Evolutionary conservation across 2,113 vertebrate genomes (phyloP), one percentile per base, ranked within the genome.

Genomic region (Ptyas mucosa): DNA sequence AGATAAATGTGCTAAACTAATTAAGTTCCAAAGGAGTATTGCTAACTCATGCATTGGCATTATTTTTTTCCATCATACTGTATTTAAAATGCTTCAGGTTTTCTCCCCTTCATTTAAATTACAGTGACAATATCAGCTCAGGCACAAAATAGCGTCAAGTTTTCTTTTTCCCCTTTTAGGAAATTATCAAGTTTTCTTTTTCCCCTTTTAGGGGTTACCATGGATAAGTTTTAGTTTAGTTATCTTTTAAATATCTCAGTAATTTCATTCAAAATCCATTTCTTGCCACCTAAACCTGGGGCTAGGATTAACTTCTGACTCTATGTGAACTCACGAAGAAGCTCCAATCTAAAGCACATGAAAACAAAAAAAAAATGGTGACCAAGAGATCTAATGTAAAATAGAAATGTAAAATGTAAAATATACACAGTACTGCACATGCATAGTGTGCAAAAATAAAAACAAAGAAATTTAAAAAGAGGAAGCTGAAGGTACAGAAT

Each of bases 21-120:
- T 8, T 93, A 54, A 54, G 12, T 11, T 34, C 88, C 69, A 94
- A 92, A 1, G 14, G 90, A 88, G 9, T 90, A 4, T 85, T 94
- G 91, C n/a, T 53, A 94, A 1, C 0, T 91, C 26, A 52, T 69
- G 90, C 34, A 61, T 20, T 89, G 90, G 5, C 90, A 91, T 29
- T 93, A 0, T 8, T 89, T 92, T 92, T 69, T 92, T 24, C 49
- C 8, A 29, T 89, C 0, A 18, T 93, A 52, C 54, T 88, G 8
- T 52, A 5, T 93, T 93, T 93, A 91, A 6, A 94, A 91, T 14
- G 5, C 92, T 94, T 85, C 43, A 87, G 3, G 21, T 92, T 95
- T 51, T 39, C 61, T 88, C 61, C 69, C 89, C 54, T 93, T 55
- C 39, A 8, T 95, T 93, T 94, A 93, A 94, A 18, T 3, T 51